Evolutionary conservation across 2,888 invertebrate genomes (phyloP), one percentile per base, ranked within the genome.

Genomic region (Synanthedon andrenaeformis): DNA sequence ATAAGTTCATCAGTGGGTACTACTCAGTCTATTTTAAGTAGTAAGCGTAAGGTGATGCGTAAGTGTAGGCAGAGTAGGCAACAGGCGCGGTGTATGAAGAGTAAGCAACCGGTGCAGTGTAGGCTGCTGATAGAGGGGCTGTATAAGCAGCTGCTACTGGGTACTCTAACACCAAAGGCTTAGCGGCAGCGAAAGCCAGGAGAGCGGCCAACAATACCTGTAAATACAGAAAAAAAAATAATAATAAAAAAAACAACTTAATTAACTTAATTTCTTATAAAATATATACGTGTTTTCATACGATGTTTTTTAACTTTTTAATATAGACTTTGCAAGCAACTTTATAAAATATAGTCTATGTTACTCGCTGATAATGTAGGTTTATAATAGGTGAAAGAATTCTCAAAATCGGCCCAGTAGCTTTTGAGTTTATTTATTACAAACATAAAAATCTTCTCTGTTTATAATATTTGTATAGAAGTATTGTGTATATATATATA

Each of bases 131-230:
- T 61, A 87, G 77, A 54, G 88, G 82, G 1, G 79, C 66, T 49
- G 89, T 84, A 61, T 89, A 83, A 1, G 74, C 77, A 17, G 73
- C 77, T 57, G 77, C 78, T 59, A 79, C 70, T 0, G 82, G 82
- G 58, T 78, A 83, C 57, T 79, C 78, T 58, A 72, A 67, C 55
- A 80, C 71, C 54, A 82, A 57, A 42, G 89, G 89, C 71, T 87
- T 86, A 48, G 90, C 89, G 53, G 81, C 70, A 51, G 84, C 88
- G 55, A 89, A 75, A 63, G 89, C 89, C 80, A 90, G 65, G 45
- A 90, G 69, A 69, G 87, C 86, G 60, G 82, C 80, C 68, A 90
- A 78, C 62, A 90, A 54, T 51, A 82, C 57, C 82, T 82, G 74
- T 35, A 69, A 74, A 17, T 49, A 17, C 49, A 17, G 17, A 53